phyloP scores from a whole-genome alignment of 2,888 invertebrate genomes.

The Eilema depressum region DNA sequence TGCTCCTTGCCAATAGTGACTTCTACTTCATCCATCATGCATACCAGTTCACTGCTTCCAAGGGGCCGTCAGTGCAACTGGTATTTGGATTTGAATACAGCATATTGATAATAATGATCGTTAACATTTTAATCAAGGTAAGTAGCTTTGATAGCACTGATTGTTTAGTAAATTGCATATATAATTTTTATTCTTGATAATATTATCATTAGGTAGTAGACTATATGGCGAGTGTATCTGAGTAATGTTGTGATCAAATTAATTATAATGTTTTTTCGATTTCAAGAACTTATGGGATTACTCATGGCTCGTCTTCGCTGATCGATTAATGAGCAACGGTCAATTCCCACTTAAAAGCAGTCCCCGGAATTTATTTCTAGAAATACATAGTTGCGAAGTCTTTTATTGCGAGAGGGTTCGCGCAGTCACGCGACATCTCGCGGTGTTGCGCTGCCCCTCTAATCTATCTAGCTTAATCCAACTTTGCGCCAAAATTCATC shows the following conservation, averaged over 20 bases:
- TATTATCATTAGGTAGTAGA: background rate
- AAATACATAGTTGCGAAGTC: no score
- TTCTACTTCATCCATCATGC: constrained; percentile 96
- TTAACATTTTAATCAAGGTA: constrained; percentile 96
- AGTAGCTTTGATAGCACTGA: constrained; percentile 16
- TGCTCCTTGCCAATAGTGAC: constrained; percentile 94
- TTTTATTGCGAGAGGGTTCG: no score
- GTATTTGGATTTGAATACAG: constrained; percentile 99
- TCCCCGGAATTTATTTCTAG: no score
- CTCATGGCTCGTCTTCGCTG: no score
- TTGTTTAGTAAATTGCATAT: background rate
- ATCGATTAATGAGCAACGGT: no score
- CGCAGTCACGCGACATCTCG: no score
- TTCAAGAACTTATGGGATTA: background rate
- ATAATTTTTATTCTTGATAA: no score
- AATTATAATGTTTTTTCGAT: background rate
- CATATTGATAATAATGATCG: constrained; percentile 96
- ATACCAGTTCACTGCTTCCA: constrained; percentile 95
- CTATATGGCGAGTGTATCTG: background rate
- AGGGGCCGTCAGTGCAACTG: constrained; percentile 98
- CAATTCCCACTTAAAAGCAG: no score
- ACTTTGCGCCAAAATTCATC: no score
- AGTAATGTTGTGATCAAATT: background rate
- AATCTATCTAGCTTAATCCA: no score
- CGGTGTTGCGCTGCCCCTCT: no score